These are phyloP conservation scores for Acronicta aceris DNA, from an alignment of 2,888 invertebrate species.

Conservation along the genomic window DNA sequence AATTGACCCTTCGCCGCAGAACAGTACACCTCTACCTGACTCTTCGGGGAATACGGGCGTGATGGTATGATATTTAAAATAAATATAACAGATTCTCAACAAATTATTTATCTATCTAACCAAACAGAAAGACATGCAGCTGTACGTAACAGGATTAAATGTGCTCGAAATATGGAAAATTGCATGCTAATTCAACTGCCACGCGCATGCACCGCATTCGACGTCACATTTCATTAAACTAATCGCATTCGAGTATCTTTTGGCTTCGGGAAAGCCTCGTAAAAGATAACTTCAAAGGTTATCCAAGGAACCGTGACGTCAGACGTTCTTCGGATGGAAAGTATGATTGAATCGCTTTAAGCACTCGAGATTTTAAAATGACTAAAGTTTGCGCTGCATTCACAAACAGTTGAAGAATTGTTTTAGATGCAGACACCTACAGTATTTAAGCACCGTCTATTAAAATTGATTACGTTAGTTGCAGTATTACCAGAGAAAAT, in stretches of 20 bases:
- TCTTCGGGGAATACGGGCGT: no score
- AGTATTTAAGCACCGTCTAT: constrained; percentile 40
- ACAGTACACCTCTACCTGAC: no score
- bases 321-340: constrained; percentile 41
- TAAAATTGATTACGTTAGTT: constrained; percentile 38
- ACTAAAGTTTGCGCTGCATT: constrained; percentile 52
- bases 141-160: constrained; percentile 63
- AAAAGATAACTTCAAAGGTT: constrained; percentile 52
- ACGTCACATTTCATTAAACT: constrained; percentile 70
- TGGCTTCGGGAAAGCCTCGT: constrained; percentile 54
- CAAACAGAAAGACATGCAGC: constrained; percentile 30
- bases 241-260: constrained; percentile 72
- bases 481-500: constrained; percentile 16
- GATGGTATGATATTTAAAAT: no score
- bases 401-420: constrained; percentile 47
- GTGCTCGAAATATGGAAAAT: constrained; percentile 80
- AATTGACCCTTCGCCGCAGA: no score
- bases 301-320: constrained; percentile 43
- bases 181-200: constrained; percentile 80
- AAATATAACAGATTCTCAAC: not conserved
- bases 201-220: constrained; percentile 64
- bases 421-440: constrained; percentile 37
- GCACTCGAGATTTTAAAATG: constrained; percentile 52
- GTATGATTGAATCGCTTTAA: constrained; percentile 55
- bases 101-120: constrained; percentile 24